Percentiles rank a stretch among this genome's conserved stretches.
phyloP scores from a whole-genome alignment of 2,113 vertebrate species.

The Myotis yumanensis region DNA sequence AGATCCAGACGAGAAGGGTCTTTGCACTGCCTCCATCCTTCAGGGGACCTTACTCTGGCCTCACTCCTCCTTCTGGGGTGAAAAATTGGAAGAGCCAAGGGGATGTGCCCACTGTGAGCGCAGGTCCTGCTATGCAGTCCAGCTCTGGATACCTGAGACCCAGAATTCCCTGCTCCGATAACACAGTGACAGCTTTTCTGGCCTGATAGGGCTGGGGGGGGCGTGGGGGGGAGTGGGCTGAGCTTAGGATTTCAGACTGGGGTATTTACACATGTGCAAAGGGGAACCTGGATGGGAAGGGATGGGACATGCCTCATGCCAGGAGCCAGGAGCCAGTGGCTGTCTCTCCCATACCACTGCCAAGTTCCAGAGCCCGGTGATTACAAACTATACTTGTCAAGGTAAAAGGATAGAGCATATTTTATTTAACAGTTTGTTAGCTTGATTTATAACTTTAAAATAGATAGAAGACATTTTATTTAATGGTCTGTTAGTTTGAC shows the following conservation, averaged over 20 bases:
- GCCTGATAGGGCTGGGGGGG: accelerated
- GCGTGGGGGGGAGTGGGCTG: not conserved
- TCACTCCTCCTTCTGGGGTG: not conserved
- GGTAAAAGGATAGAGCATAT: not conserved
- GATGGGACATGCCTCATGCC: not conserved
- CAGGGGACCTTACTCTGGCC: not conserved
- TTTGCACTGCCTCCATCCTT: not conserved
- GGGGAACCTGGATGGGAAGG: not conserved
- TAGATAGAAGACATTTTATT: slow-evolving; percentile 24
- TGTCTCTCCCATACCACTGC: not conserved
- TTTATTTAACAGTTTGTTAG: slow-evolving; percentile 40
- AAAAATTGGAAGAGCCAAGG: not conserved
- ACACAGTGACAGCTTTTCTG: not conserved
- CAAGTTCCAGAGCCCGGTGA: not conserved
- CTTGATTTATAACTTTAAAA: slow-evolving; percentile 36
- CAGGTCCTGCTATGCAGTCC: not conserved
- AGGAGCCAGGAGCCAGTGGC: not conserved
- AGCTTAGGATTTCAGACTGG: not conserved
- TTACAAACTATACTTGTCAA: not conserved
- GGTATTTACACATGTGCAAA: not conserved
- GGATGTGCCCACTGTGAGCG: not conserved
- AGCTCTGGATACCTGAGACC: not conserved
- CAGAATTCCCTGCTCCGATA: not conserved
- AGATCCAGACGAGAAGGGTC: not conserved
- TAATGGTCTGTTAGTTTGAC: slow-evolving; percentile 50